A percentile compares a stretch with the other conserved stretches of the same genome.
These are phyloP conservation scores for Aepyceros melampus DNA, from an alignment of 2,113 vertebrate species.

Conservation along the genomic window DNA sequence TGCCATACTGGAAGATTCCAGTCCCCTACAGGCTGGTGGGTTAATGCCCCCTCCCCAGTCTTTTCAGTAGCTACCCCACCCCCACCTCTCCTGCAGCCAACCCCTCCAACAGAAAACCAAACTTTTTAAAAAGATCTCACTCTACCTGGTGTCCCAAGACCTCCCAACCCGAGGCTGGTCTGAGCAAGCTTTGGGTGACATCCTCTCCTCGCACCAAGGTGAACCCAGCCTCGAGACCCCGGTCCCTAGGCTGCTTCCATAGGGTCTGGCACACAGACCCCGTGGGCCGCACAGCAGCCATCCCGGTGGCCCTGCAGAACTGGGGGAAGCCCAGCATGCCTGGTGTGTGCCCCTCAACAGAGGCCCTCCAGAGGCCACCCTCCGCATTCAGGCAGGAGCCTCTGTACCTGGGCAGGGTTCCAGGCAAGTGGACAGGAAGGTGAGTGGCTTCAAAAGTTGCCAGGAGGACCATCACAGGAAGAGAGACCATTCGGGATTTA, in stretches of 20 bases:
- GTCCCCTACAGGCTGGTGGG: not conserved
- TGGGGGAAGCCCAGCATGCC: rapidly evolving
- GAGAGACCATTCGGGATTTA: not conserved
- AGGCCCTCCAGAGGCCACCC: not conserved
- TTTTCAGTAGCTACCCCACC: not conserved
- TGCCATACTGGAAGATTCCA: not conserved
- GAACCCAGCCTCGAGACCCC: not conserved
- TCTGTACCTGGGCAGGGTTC: not conserved
- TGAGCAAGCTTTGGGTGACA: not conserved
- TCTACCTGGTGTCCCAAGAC: not conserved
- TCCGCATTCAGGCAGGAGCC: not conserved
- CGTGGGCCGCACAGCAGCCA: not conserved
- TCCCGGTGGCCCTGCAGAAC: not conserved
- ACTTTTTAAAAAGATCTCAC: not conserved
- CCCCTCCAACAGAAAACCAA: not conserved
- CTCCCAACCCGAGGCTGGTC: not conserved
- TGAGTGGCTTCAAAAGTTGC: not conserved
- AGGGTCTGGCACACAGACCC: not conserved
- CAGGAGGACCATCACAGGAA: not conserved
- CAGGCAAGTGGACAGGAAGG: not conserved
- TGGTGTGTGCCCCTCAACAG: not conserved
- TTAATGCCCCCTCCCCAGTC: not conserved
- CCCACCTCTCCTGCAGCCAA: not conserved
- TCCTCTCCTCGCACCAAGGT: not conserved
- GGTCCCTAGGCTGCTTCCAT: not conserved